Evolutionary conservation across 2,797 vertebrate species (phyloP), one percentile per base, ranked within the genome.

Genomic region (Erethizon dorsatum): DNA sequence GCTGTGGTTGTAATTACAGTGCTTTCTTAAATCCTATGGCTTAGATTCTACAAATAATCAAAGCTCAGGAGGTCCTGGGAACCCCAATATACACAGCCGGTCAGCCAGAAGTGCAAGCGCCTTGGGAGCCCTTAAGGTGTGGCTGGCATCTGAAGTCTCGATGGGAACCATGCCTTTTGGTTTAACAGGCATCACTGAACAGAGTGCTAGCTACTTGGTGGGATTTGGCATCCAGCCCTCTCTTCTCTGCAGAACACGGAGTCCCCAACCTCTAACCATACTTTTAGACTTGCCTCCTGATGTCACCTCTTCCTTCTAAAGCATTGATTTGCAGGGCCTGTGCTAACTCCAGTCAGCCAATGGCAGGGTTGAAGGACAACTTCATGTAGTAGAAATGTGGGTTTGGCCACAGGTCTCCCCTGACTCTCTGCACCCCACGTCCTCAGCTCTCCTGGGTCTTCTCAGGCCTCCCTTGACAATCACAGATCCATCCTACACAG

Each of bases 41-140:
- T 61, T 31, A 47, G 26, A 18, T 65, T 75, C 41, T n/a, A 47
- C 50, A 50, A 61, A 54, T 20, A 56, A 11, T 28, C 11, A 1
- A 75, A 80, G 3, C 2, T 15, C 10, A 20, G 1, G 13, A 37
- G n/a, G 37, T 59, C 24, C 26, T 14, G 65, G 7, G 57, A 65
- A 50, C 33, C 47, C 63, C 17, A 18, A 0, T 57, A 11, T 9
- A 26, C 22, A 6, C 3, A 73, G 33, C 11, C 37, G 24, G 37
- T 13, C 69, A 77, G 15, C 13, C 24, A 24, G 13, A 17, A 56
- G 52, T 20, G 6, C 3, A 20, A 12, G 63, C 1, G 12, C 2
- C 52, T 24, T 41, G 2, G 22, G 52, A 37, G 1, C 6, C 1
- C 45, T 6, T 3, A 20, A 13, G 37, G 3, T 13, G 1, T 1